Evolutionary conservation across 2,797 vertebrate genomes (phyloP), one percentile per base, ranked within the genome.

Genomic region (Etheostoma nigrum): DNA sequence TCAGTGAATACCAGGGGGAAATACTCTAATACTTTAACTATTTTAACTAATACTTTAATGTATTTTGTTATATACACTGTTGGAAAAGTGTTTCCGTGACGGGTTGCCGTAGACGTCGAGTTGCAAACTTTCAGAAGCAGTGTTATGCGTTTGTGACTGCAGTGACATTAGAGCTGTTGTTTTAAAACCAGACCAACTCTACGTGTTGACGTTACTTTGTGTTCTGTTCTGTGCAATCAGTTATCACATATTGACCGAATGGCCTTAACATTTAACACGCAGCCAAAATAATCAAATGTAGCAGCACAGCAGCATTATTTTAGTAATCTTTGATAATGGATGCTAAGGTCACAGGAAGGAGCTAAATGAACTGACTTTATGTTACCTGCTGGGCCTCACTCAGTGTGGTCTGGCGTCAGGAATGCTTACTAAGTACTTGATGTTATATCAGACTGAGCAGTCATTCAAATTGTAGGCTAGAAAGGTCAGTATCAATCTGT

Each of bases 271-370:
- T 83, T 44, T 51, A 61, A 78, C 61, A 10, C 0, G 1, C 25
- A 62, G 78, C 78, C 86, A 82, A 87, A 85, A 76, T 54, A 86
- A 85, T 58, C 54, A 72, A 57, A 59, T 6, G 2, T 6, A 63
- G 23, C 45, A 4, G 27, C 6, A 19, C 45, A 30, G 61, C 53
- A 33, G 64, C 65, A 1, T 67, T 60, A 27, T 72, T 72, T 25
- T 4, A 62, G 12, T 62, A 68, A 76, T 59, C 9, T 47, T 42
- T 85, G 74, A 66, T 74, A 75, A 36, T 1, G 6, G 14, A 18
- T 4, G 25, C 16, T 63, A 44, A 85, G 72, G 74, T 74, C 76
- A 76, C 48, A 82, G 83, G 81, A 76, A 74, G 65, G 0, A 21
- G 60, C n/a, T 69, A 10, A 30, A 60, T 64, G n/a, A 75, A 16